Percentiles rank a stretch among this genome's conserved stretches.
These are phyloP conservation scores for Ornithoptera alexandrae DNA, from an alignment of 2,888 invertebrate species.

Conservation along the genomic window DNA sequence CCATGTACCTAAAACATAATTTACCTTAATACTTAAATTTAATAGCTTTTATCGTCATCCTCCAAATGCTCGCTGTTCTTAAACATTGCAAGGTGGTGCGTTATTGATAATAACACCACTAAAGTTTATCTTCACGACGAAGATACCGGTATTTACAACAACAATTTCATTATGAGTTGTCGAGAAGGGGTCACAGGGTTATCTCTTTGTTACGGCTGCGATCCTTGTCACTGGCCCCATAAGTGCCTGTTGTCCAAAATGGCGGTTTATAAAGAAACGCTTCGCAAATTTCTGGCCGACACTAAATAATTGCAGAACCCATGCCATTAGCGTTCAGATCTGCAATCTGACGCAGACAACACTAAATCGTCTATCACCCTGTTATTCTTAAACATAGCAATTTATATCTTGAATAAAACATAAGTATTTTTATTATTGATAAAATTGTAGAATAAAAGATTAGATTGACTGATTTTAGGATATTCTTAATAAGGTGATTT, in stretches of 20 bases:
- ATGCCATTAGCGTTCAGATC: constrained; percentile 36
- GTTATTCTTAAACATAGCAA: constrained; percentile 46
- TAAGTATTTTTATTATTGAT: not conserved
- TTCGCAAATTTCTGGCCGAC: constrained; percentile 24
- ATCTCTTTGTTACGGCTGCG: constrained; percentile 48
- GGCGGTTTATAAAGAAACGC: constrained; percentile 32
- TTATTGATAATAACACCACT: constrained; percentile 19
- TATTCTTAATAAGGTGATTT: no score
- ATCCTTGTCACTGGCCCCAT: constrained; percentile 57
- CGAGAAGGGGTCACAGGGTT: constrained; percentile 47
- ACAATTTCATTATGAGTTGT: constrained; percentile 54
- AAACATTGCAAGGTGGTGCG: constrained; percentile 12
- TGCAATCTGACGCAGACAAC: constrained; percentile 46
- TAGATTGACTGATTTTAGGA: not conserved
- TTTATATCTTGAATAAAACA: constrained; percentile 41
- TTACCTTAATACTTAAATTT: not conserved
- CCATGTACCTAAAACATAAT: not conserved
- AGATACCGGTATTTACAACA: constrained; percentile 26
- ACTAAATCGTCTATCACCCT: constrained; percentile 48
- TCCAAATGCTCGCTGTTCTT: not conserved
- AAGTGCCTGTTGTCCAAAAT: constrained; percentile 40
- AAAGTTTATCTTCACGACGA: constrained; percentile 21
- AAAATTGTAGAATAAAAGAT: not conserved
- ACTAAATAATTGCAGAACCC: constrained; percentile 27
- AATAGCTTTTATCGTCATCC: not conserved